Evolutionary conservation across 2,888 invertebrate genomes (phyloP).

Genomic region (Dicycla oo): DNA sequence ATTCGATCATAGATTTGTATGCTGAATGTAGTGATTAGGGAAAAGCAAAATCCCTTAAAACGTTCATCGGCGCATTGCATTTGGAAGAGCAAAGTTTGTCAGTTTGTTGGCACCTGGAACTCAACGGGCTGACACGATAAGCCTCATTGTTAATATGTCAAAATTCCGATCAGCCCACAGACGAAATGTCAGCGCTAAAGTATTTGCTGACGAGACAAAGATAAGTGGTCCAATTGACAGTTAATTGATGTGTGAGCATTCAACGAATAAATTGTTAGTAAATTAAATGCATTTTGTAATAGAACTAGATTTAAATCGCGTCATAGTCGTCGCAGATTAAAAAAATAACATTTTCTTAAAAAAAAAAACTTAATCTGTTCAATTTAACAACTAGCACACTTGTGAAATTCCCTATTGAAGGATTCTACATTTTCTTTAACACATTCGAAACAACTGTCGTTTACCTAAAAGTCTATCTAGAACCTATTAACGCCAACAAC

Average conservation of each 20-base stretch:
- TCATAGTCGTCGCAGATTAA: neutral
- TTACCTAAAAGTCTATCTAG: neutral
- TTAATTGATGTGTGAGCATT: slow-evolving; percentile 20
- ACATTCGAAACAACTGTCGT: neutral
- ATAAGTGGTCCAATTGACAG: slow-evolving; percentile 22
- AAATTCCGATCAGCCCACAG: slow-evolving; percentile 20
- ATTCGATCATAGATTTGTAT: too few species aligned
- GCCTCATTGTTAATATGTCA: slow-evolving; percentile 23
- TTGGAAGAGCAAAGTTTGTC: neutral
- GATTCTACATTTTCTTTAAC: neutral
- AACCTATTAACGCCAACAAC: neutral
- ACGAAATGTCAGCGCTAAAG: slow-evolving; percentile 35
- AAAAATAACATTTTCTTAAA: too few species aligned
- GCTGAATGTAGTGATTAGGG: neutral
- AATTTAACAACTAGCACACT: neutral
- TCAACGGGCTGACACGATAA: slow-evolving; percentile 9
- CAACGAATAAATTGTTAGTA: neutral
- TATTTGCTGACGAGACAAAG: slow-evolving; percentile 27
- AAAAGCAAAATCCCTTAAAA: neutral
- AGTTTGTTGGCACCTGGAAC: neutral
- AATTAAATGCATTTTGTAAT: neutral
- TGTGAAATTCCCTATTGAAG: neutral
- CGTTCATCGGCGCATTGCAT: neutral
- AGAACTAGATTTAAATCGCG: neutral
- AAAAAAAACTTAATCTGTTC: neutral